These are phyloP conservation scores for Rattus norvegicus DNA, from an alignment of 2,113 vertebrate species.

Conservation along the genomic window GRCr8 NC_086023.1:118787501-118788000, in stretches of 20 bases:
- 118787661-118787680: not conserved
- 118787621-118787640: not conserved
- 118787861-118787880: not conserved
- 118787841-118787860: not conserved
- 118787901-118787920: not conserved
- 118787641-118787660: not conserved
- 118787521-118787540: too few relatives aligned
- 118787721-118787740: not conserved
- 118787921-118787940: not conserved
- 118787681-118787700: not conserved
- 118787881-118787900: not conserved
- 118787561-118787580: too few relatives aligned
- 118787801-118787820: too few relatives aligned
- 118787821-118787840: not conserved
- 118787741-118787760: not conserved
- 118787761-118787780: not conserved
- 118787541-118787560: too few relatives aligned
- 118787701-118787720: constrained; percentile 9
- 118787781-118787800: not conserved
- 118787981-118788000: not conserved
- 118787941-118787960: not conserved
- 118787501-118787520: too few relatives aligned
- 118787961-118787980: not conserved
- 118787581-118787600: not conserved
- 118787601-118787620: not conserved